Base-by-base conservation (phyloP, 2,113 vertebrate genomes). In the Sterrhoptilus dennistouni region DNA sequence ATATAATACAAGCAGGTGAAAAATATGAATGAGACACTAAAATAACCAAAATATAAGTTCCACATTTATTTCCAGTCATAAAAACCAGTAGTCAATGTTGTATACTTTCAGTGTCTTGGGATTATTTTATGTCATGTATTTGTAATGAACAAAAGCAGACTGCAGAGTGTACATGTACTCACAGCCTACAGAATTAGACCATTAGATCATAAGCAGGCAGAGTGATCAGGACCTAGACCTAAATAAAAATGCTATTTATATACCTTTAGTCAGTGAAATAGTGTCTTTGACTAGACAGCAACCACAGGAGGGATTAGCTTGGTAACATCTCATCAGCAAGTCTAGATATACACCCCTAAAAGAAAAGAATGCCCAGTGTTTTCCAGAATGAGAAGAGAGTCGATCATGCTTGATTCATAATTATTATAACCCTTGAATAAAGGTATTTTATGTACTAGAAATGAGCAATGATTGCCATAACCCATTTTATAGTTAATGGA, bases 161-260 rank as follows among this genome's bases (percentile, higher is more conserved):
- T 45, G 12, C n/a, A 44, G 14, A 56, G 19, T 3, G 0, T 56
- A 35, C 3, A 3, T 12, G 16, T 49, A 49, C 3, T 25, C 1
- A 1, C 19, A 92, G 8, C 9, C 38, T 61, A 36, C 20, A 63
- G n/a, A 82, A 74, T 59, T 25, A 49, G 23, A 6, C 6, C 12
- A 36, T 59, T 66, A 75, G 9, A 11, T 40, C 29, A 57, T 36
- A 74, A 79, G 4, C 11, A 69, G 19, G 35, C 14, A 75, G 57
- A 66, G 6, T 27, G 42, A 61, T 75, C 14, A 3, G 40, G 31
- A 87, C 22, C 36, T n/a, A 78, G 16, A 36, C 16, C 4, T 31
- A 3, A 75, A 56, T 50, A 53, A 83, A 88, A 70, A 28, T 54
- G 8, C 0, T 71, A 27, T 79, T 75, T 94, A 23, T 66, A 6